Base-by-base conservation (phyloP, 2,113 vertebrate species). In the Cyprinodon brontotheroides region DNA sequence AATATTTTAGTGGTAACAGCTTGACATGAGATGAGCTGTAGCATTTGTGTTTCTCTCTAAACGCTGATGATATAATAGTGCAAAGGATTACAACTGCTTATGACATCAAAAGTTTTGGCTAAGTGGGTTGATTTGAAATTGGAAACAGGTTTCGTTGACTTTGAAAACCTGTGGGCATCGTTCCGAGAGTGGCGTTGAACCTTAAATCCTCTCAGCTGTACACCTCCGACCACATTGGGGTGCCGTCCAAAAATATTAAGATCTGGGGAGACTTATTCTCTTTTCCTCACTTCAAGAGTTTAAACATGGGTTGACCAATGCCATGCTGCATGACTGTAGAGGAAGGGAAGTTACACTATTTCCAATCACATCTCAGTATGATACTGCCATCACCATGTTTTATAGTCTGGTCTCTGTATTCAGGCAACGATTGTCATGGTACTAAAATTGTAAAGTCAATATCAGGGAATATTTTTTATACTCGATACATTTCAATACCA, bases 1-100 rank as follows among this genome's bases (percentile, higher is more conserved):
- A 87, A 92, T 93, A 83, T 91, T 94, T 92, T 40, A 92, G 77
- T 67, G 74, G 60, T 72, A 70, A 87, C 87, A 79, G 76, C 64
- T 84, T 81, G 82, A 59, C 62, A 53, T 20, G 11, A 40, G 47
- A 65, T 82, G 87, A 88, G 81, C 65, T 74, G 48, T 71, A 48
- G 22, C 36, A 59, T 71, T 40, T 11, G 47, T 65, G 40, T 65
- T 53, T 48, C 17, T 72, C n/a, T 62, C 15, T 12, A 57, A 69
- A n/a, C n/a, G 4, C 13, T 6, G 12, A 36, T 4, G 38, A 61
- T 63, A 50, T 62, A 79, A 43, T 11, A 15, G 5, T 14, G 38
- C 45, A 36, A 9, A 70, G 39, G 47, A 37, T 70, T 53, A 50
- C 61, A 39, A 62, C 48, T 22, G 14, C 64, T 43, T 10, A 45